Evolutionary conservation across 2,113 vertebrate genomes (phyloP).

Genomic region (Hylia prasina): DNA sequence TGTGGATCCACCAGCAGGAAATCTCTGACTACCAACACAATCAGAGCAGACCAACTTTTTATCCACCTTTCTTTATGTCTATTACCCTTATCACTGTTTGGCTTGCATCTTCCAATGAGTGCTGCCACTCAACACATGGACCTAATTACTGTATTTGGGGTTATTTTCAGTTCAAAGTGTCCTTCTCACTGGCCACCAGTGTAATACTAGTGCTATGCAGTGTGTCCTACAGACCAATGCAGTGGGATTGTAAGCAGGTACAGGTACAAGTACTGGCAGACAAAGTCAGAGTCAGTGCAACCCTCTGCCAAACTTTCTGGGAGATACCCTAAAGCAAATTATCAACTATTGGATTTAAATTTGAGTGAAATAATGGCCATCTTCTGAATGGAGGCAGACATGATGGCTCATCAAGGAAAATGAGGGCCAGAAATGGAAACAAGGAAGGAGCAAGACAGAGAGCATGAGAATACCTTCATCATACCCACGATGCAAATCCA

Average conservation of each 20-base stretch:
- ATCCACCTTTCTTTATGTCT: not conserved
- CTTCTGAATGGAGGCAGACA: fast-evolving
- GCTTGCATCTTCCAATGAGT: not conserved
- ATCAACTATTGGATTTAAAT: not conserved
- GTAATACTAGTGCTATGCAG: not conserved
- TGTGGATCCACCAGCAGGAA: not conserved
- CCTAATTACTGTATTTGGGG: not conserved
- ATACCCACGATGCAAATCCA: fast-evolving
- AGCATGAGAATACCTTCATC: not conserved
- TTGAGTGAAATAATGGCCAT: not conserved
- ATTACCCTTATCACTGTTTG: not conserved
- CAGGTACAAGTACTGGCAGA: not conserved
- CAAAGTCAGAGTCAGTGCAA: not conserved
- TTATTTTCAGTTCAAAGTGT: not conserved
- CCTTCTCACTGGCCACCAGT: not conserved
- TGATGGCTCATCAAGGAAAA: not conserved
- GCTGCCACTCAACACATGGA: not conserved
- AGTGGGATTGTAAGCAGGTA: not conserved
- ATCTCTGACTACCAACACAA: not conserved
- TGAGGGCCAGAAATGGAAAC: not conserved
- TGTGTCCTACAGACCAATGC: not conserved
- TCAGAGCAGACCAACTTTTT: not conserved
- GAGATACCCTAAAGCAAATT: not conserved
- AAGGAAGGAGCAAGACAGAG: fast-evolving
- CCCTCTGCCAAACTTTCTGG: not conserved